Conservation (phyloP, 64 coral and sea anemone genomes). For the Catalaphyllia jardinei region DNA sequence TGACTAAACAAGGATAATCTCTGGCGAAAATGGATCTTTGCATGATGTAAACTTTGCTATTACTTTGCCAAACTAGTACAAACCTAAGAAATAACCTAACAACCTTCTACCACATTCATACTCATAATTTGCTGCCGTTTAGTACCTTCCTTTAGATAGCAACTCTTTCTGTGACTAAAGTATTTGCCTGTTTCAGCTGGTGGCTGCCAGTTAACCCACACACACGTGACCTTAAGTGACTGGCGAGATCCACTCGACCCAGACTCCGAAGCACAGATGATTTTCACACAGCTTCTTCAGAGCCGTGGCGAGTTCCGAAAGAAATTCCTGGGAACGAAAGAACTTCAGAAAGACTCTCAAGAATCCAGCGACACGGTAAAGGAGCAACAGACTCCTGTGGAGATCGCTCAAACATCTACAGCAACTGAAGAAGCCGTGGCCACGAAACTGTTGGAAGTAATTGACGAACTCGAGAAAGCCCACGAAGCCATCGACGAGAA, state of each 20-base stretch:
- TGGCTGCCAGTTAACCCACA: slow-evolving; percentile 74
- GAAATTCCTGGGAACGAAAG: slow-evolving; percentile 36
- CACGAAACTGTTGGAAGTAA: slow-evolving; percentile 53
- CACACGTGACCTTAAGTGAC: slow-evolving; percentile 83
- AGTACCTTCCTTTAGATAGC: too few relatives aligned
- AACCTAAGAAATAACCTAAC: too few relatives aligned
- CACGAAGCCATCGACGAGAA: slow-evolving; percentile 49
- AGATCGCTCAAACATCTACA: not conserved
- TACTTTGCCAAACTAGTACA: too few relatives aligned
- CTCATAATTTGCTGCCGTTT: too few relatives aligned
- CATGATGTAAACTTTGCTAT: too few relatives aligned
- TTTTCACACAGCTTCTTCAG: slow-evolving; percentile 81
- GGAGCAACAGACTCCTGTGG: not conserved
- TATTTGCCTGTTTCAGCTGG: slow-evolving; percentile 38
- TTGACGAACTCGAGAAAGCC: slow-evolving; percentile 65
- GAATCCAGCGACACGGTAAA: not conserved
- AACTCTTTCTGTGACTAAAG: not conserved
- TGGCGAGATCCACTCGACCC: slow-evolving; percentile 96
- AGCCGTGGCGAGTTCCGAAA: slow-evolving; percentile 67
- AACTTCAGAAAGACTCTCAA: slow-evolving; percentile 24
- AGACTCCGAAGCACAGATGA: slow-evolving; percentile 86
- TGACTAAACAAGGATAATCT: too few relatives aligned
- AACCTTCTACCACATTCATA: too few relatives aligned
- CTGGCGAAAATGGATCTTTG: too few relatives aligned
- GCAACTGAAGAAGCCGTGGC: slow-evolving; percentile 25